Evolutionary conservation across 2,888 invertebrate genomes (phyloP), one percentile per base, ranked within the genome.

Genomic region (Norana najaformis): DNA sequence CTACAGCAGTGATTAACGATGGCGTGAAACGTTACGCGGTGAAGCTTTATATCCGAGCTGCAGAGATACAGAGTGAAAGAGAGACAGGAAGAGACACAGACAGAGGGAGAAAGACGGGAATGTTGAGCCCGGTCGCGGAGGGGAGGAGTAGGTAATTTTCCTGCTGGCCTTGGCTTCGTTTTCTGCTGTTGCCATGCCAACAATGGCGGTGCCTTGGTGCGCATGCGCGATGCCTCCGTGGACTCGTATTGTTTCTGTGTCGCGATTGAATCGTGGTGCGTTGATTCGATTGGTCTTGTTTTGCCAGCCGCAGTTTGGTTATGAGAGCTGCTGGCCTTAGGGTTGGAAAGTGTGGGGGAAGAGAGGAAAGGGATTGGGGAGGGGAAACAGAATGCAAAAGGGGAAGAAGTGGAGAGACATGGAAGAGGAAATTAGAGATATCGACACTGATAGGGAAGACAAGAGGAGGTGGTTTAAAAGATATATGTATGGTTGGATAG

Each of bases 361-460:
- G 47, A 5, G 47, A 3, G 23, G 23, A 3, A 23, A 3, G 23
- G 47, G 20, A 47, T 47, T 20, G 47, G 69, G n/a, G n/a, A n/a
- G 69, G 69, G 3, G 69, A 69, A 1, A n/a, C 30, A 47, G 47
- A 23, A 23, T n/a, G 18, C 4, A 11, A 69, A 30, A n/a, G 69
- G n/a, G 16, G 69, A 69, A 0, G 1, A n/a, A 5, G n/a, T n/a
- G 69, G 69, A 69, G n/a, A 23, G 69, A 69, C 30, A 8, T n/a
- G 69, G 69, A 69, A 69, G 69, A 69, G 69, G 69, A 69, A 69
- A 69, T 69, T 69, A n/a, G 11, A 69, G 69, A 69, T 69, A 69
- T 69, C 69, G 69, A 69, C 69, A n/a, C 23, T 53, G 53, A 53
- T 30, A 53, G 23, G 23, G 53, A 30, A 23, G 23, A 30, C 16